Evolutionary conservation across 92 coral and sea anemone species (phyloP).

Genomic region (Heliopora coerulea): DNA sequence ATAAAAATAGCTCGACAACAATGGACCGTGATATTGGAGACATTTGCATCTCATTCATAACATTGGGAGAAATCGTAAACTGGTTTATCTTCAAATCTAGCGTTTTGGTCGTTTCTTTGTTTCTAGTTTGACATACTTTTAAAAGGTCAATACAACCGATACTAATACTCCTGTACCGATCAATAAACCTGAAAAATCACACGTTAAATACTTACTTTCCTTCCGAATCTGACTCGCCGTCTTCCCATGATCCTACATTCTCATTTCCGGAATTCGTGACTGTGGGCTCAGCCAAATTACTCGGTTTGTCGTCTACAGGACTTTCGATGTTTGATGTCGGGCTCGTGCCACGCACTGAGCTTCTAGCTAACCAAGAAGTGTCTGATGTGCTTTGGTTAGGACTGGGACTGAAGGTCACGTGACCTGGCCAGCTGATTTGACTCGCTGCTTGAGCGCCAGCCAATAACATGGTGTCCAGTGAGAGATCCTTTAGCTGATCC

Average conservation of each 20-base stretch:
- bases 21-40: too few species aligned
- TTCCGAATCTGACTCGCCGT: constrained; percentile 25
- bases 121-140: too few species aligned
- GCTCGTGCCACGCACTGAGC: constrained; percentile 3
- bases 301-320: not conserved
- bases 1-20: too few species aligned
- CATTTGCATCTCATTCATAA: too few species aligned
- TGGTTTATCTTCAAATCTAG: too few species aligned
- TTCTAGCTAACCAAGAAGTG: constrained; percentile 4
- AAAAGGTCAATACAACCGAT: not conserved
- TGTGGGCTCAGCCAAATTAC: not conserved
- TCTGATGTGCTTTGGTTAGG: not conserved
- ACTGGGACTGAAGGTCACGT: not conserved
- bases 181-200: not conserved
- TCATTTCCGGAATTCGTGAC: constrained; percentile 9
- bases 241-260: constrained; percentile 10
- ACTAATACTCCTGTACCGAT: not conserved
- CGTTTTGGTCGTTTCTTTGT: too few species aligned
- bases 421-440: not conserved
- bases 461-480: constrained; percentile 26
- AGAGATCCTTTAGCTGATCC: constrained; percentile 31
- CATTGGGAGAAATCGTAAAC: too few species aligned
- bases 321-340: constrained; percentile 8
- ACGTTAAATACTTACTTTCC: constrained; percentile 5
- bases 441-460: constrained; percentile 38